Base-by-base conservation (phyloP, 2,888 invertebrate species). In the Tanytarsus gracilentus region DNA sequence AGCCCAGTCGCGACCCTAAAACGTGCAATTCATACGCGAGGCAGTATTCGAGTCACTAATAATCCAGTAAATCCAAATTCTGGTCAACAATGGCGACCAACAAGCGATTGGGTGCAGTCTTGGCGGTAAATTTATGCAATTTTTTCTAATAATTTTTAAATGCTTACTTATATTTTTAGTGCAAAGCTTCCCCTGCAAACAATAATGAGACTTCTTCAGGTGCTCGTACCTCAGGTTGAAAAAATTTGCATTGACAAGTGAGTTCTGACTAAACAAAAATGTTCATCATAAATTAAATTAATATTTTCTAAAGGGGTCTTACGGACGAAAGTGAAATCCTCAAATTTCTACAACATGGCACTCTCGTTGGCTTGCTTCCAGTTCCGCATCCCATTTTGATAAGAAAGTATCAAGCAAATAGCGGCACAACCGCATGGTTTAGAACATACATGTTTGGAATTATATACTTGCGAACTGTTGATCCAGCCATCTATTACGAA, bases 391-490 rank as follows among this genome's bases (percentile, higher is more conserved):
- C 99, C 7, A 99, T 99, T 74, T 83, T 99, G 63, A 99, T 99
- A 71, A 81, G 99, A 67, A 95, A 98, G 77, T 99, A 99, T 77
- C 99, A 99, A 76, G 96, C 98, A 51, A 99, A 99, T 76, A 85
- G 88, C 33, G 98, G 97, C 63, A 99, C 99, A 1, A 97, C 97
- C 25, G 94, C 96, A 69, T 99, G 99, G 99, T 99, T 99, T 78
- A 80, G 98, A 61, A 99, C 98, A 0, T 99, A 99, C 73, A 92
- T 99, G 84, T 99, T 98, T 98, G 99, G 98, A 55, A 94, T 99
- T 61, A 97, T 99, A 66, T 99, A 99, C 75, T 81, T 99, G 67
- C 85, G 96, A 68, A 99, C 99, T 75, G 88, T 96, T 60, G 97
- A 98, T 71, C 99, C 99, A 9, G 97, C 99, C 0, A 89, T 99